Percentiles rank a stretch among this genome's conserved stretches.
These are phyloP conservation scores for Microcebus lehilahytsara DNA, from an alignment of 2,113 vertebrate genomes.

Conservation along the genomic window DNA sequence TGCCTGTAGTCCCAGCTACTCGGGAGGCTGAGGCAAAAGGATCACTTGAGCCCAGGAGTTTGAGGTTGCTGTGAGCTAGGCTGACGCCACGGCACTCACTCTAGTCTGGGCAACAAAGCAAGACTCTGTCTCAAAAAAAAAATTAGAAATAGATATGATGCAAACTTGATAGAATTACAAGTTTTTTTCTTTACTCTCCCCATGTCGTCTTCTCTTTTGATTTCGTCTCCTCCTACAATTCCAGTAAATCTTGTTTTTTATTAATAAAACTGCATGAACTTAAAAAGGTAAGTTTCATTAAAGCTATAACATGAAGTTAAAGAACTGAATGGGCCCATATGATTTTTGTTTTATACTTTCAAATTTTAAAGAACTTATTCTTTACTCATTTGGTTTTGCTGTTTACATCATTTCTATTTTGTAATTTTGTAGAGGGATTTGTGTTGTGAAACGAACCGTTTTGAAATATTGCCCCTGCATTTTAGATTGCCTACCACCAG, in stretches of 20 bases:
- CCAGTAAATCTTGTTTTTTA: not conserved
- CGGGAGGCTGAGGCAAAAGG: too few species aligned
- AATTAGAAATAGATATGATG: not conserved
- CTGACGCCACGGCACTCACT: too few species aligned
- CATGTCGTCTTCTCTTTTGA: not conserved
- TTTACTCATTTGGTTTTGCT: not conserved
- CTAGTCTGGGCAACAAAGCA: too few species aligned
- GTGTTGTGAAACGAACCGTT: slow-evolving; percentile 34
- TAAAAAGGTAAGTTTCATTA: not conserved
- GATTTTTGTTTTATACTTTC: slow-evolving; percentile 16
- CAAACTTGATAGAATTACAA: not conserved
- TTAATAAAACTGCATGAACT: not conserved
- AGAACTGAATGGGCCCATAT: not conserved
- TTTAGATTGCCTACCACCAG: slow-evolving; percentile 22
- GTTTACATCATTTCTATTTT: slow-evolving; percentile 12
- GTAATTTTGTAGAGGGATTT: not conserved
- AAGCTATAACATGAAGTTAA: slow-evolving; percentile 4
- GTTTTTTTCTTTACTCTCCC: not conserved
- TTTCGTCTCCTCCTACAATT: not conserved
- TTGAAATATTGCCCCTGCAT: slow-evolving; percentile 24
- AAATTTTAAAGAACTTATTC: not conserved
- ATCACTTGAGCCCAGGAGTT: too few species aligned
- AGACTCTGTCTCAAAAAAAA: too few species aligned
- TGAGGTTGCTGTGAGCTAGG: too few species aligned
- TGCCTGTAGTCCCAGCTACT: too few species aligned